Base-by-base conservation (phyloP, 1,140 invertebrate genomes). In the Brachionus rubens region DNA sequence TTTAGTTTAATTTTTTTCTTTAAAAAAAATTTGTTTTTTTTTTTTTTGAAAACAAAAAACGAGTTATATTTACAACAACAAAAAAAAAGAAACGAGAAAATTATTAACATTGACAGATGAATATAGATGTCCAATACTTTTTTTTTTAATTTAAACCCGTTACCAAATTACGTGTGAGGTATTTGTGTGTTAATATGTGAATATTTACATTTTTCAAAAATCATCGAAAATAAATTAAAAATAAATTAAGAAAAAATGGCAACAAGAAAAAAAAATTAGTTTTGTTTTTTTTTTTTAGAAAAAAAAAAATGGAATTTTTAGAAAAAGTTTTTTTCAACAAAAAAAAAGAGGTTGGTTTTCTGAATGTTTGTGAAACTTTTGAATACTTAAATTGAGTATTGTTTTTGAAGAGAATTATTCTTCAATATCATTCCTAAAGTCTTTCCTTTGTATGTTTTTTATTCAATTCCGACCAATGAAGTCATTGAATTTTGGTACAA, bases 121-220 rank as follows among this genome's bases (percentile, higher is more conserved):
- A 59, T 36, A 59, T 59, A 59, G 54, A 59, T 59, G 54, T 59
- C 16, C 28, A 59, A 59, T 59, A 59, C 54, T 59, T 59, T 59
- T 59, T 36, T 59, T 59, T 14, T 14, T 52, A 21, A 24, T 52
- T 24, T 24, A 52, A 52, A 52, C 16, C 50, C 50, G 46, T 48
- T 48, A 7, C 21, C 48, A n/a, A n/a, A n/a, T n/a, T n/a, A n/a
- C n/a, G n/a, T n/a, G n/a, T n/a, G n/a, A n/a, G n/a, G n/a, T n/a
- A n/a, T n/a, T n/a, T n/a, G n/a, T n/a, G n/a, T n/a, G n/a, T n/a
- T n/a, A n/a, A n/a, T 19, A 36, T 9, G 10, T 36, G 12, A 24
- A 12, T 52, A 59, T 59, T 30, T 59, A 59, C 54, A 54, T 16
- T 28, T 54, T 54, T 30, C 24, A 28, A 28, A 54, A 28, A 54